Evolutionary conservation across 2,113 vertebrate genomes (phyloP).

Genomic region (Cichladusa arquata): DNA sequence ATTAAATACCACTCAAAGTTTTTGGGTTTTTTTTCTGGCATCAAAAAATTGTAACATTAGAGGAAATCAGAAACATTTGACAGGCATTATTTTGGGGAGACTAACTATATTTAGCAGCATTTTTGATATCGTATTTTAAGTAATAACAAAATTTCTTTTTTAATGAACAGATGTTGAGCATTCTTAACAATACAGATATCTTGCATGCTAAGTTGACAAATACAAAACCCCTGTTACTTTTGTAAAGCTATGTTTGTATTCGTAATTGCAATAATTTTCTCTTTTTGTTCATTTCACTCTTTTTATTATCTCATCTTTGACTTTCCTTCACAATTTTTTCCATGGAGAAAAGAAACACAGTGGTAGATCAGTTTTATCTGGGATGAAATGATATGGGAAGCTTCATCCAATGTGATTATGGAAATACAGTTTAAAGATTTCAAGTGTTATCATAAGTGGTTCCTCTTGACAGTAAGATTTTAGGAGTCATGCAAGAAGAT

Average conservation of each 20-base stretch:
- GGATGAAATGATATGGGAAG: neutral
- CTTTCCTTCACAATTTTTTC: neutral
- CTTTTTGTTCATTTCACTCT: neutral
- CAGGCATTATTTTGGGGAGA: neutral
- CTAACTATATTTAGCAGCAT: neutral
- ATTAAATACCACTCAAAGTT: neutral
- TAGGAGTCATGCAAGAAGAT: neutral
- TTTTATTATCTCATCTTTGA: neutral
- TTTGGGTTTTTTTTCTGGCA: too few relatives aligned
- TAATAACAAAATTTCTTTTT: neutral
- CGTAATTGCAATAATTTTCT: neutral
- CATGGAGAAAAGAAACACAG: neutral
- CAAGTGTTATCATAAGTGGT: neutral
- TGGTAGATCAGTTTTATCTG: neutral
- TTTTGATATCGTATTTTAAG: neutral
- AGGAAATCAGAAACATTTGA: neutral
- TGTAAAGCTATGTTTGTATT: neutral
- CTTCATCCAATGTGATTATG: neutral
- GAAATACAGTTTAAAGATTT: neutral
- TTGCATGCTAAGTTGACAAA: neutral
- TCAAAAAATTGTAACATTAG: neutral
- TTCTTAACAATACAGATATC: neutral
- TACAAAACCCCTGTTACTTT: accelerated
- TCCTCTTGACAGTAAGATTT: neutral
- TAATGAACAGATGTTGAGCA: neutral